Evolutionary conservation across 2,888 invertebrate species (phyloP).

Genomic region (Phaonia tiefii): DNA sequence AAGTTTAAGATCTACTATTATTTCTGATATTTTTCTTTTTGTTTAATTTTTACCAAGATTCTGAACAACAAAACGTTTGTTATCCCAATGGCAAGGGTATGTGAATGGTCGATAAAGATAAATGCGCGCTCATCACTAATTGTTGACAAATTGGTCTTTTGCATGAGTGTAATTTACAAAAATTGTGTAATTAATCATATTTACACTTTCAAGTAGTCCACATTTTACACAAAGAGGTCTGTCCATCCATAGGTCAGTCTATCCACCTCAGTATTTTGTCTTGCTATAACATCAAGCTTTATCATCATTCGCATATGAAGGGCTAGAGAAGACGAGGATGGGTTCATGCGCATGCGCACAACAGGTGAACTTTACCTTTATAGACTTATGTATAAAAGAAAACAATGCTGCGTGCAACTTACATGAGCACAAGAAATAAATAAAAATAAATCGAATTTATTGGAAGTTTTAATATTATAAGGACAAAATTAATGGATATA

Average conservation of each 20-base stretch:
- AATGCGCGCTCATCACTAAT: neutral
- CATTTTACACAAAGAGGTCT: neutral
- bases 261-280: no score
- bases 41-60: neutral
- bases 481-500: no score
- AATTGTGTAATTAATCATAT: conserved; percentile 59
- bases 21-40: neutral
- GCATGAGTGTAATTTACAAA: conserved; percentile 59
- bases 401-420: no score
- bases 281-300: no score
- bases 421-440: no score
- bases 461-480: no score
- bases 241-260: neutral
- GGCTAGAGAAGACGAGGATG: neutral
- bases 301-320: neutral
- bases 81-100: neutral
- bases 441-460: no score
- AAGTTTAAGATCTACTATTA: conserved; percentile 37
- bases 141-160: conserved; percentile 59
- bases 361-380: no score
- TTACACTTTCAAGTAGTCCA: conserved; percentile 44
- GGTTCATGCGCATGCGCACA: no score
- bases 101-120: neutral
- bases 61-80: neutral
- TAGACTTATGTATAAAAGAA: no score